These are phyloP conservation scores for Bubo blakistoni DNA, from an alignment of 2,113 vertebrate genomes.

Conservation along the genomic window DNA sequence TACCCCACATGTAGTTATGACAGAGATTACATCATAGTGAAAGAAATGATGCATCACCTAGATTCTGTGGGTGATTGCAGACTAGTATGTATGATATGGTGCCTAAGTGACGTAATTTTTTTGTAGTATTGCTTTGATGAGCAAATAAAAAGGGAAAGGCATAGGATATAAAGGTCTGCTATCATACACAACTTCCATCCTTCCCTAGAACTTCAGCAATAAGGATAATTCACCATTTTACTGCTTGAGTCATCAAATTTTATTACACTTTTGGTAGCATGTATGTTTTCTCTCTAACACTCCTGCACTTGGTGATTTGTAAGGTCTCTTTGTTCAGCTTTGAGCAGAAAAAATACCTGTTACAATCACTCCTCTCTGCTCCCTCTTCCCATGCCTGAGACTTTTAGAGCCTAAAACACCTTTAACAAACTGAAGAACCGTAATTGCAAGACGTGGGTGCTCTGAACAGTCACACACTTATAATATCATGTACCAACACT, in stretches of 20 bases:
- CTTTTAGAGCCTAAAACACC: background rate
- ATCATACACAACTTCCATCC: background rate
- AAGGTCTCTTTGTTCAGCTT: slow-evolving; percentile 1
- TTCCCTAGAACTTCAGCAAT: background rate
- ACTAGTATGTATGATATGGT: background rate
- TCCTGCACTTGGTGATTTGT: background rate
- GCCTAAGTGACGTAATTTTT: background rate
- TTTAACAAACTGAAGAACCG: slow-evolving; percentile 1
- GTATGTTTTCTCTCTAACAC: background rate
- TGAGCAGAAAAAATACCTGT: slow-evolving; percentile 5
- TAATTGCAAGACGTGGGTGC: background rate
- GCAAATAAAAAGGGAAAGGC: slow-evolving; percentile 12
- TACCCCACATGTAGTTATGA: background rate
- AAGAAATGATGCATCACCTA: background rate
- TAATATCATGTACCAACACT: background rate
- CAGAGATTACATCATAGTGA: background rate
- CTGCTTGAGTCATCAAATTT: background rate
- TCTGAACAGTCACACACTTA: background rate
- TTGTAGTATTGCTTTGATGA: background rate
- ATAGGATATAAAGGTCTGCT: background rate
- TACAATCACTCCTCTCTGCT: background rate
- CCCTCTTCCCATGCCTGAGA: background rate
- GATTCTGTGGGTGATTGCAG: background rate
- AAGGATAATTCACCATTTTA: slow-evolving; percentile 13
- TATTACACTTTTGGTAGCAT: slow-evolving; percentile 14